Evolutionary conservation across 92 coral and sea anemone species (phyloP).

Genomic region (Metridium senile): DNA sequence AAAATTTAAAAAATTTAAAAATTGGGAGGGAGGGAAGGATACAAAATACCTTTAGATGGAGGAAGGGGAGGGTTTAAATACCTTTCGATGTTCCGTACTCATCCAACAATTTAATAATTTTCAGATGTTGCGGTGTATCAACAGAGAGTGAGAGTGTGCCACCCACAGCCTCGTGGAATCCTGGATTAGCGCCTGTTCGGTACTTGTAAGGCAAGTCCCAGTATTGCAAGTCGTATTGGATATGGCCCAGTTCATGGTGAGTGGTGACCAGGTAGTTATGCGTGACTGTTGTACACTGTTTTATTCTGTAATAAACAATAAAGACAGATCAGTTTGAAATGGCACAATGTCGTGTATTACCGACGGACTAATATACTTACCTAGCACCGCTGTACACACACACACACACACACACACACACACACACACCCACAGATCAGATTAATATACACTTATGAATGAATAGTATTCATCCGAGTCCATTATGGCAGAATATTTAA

Average conservation of each 20-base stretch:
- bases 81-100: slow-evolving; percentile 53
- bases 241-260: slow-evolving; percentile 90
- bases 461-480: too few species aligned
- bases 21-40: not conserved
- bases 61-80: not conserved
- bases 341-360: too few species aligned
- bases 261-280: slow-evolving; percentile 77
- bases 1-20: not conserved
- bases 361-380: too few species aligned
- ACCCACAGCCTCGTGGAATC: slow-evolving; percentile 89
- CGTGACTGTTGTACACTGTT: slow-evolving; percentile 76
- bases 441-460: too few species aligned
- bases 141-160: slow-evolving; percentile 87
- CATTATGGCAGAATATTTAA: too few species aligned
- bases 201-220: slow-evolving; percentile 68
- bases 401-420: too few species aligned
- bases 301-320: slow-evolving; percentile 68
- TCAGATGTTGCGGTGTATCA: slow-evolving; percentile 79
- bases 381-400: too few species aligned
- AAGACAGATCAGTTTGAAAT: too few species aligned
- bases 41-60: too few species aligned
- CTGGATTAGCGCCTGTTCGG: slow-evolving; percentile 90
- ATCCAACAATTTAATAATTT: slow-evolving; percentile 60
- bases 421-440: too few species aligned
- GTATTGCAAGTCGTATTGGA: slow-evolving; percentile 87